These are phyloP conservation scores for Campoletis sonorensis DNA, from an alignment of 1,140 invertebrate genomes.

Conservation along the genomic window DNA sequence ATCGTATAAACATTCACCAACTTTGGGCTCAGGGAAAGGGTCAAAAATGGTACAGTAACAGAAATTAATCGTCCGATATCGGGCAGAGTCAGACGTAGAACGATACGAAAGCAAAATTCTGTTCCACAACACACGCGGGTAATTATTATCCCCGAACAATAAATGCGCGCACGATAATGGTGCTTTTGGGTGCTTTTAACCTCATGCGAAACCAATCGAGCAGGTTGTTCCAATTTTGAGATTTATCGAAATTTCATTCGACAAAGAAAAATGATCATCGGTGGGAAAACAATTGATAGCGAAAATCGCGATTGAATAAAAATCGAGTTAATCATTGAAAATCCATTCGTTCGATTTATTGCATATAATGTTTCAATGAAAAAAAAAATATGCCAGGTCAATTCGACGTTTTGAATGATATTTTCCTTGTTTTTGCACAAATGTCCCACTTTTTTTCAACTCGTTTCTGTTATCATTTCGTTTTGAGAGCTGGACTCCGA, in stretches of 20 bases:
- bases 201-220: background rate
- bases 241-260: constrained; percentile 23
- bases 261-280: constrained; percentile 8
- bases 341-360: too few species aligned
- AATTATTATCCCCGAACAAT: constrained; percentile 29
- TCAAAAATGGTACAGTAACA: constrained; percentile 29
- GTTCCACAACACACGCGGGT: background rate
- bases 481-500: too few species aligned
- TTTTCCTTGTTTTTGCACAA: too few species aligned
- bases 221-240: constrained; percentile 13
- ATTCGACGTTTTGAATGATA: too few species aligned
- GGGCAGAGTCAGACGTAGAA: constrained; percentile 21
- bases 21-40: background rate
- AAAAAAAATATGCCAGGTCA: too few species aligned
- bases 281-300: background rate
- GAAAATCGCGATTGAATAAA: constrained; percentile 5
- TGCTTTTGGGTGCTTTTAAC: background rate
- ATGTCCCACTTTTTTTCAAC: too few species aligned
- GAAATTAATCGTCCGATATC: constrained; percentile 32
- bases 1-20: background rate
- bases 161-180: constrained; percentile 30
- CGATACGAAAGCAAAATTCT: background rate
- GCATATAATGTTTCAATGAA: too few species aligned
- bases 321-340: background rate
- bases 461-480: too few species aligned